phyloP scores from a whole-genome alignment of 2,113 vertebrate species.

The Oxygymnocypris stewartii region DNA sequence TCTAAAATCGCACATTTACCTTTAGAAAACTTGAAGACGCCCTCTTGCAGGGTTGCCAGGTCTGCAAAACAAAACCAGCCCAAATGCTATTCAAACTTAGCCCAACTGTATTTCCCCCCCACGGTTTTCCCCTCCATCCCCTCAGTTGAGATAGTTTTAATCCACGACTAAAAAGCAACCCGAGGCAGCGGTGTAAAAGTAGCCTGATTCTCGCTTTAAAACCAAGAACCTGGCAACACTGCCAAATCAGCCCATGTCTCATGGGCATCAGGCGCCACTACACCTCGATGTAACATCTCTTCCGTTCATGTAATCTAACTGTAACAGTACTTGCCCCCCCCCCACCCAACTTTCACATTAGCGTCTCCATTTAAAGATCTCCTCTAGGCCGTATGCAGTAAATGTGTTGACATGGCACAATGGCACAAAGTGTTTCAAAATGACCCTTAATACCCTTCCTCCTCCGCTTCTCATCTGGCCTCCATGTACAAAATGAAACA shows the following conservation, averaged over 20 bases:
- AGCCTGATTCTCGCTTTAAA: neutral
- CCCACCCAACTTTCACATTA: constrained; percentile 25
- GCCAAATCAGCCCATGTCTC: neutral
- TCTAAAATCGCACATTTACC: neutral
- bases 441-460: neutral
- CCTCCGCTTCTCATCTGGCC: neutral
- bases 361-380: constrained; percentile 24
- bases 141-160: neutral
- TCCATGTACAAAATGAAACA: neutral
- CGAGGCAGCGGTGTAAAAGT: neutral
- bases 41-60: neutral
- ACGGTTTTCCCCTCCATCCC: neutral
- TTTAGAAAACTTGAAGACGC: neutral
- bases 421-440: neutral
- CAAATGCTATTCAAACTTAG: too few relatives aligned
- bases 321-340: neutral
- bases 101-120: too few relatives aligned
- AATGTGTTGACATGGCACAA: constrained; percentile 20
- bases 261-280: too few relatives aligned
- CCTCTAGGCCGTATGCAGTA: constrained; percentile 16
- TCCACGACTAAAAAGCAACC: neutral
- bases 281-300: neutral
- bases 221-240: neutral
- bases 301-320: constrained; percentile 2
- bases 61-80: neutral